Base-by-base conservation (phyloP, 2,113 vertebrate genomes). In the Bubo bubo region DNA sequence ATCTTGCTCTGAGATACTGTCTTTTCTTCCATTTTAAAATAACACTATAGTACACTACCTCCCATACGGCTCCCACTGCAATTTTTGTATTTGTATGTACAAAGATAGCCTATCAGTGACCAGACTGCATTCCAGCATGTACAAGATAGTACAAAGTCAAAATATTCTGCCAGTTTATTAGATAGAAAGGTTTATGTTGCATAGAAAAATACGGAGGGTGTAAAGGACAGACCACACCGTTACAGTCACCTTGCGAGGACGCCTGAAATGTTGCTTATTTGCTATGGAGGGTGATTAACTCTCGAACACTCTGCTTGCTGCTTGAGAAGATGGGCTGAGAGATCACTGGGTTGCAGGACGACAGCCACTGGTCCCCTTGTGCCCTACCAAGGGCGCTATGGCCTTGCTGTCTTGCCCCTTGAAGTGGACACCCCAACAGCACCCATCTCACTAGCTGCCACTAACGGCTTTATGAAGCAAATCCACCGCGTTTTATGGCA, bases 21-120 rank as follows among this genome's bases (percentile, higher is more conserved):
- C 21, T 63, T 71, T 85, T 75, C 26, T 49, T 68, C 37, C 28
- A 66, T 30, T 24, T 73, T 76, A 50, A 87, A 80, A 80, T 79
- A 39, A 76, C 49, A 26, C 26, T 30, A 3, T 2, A 39, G 3
- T 10, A 17, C 13, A 15, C 10, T 45, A 18, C 35, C 12, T 85
- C 34, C n/a, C 43, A 19, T 58, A 17, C 12, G 2, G 8, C 18
- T 76, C 41, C 21, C 68, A 6, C 32, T 56, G 37, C 59, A 70
- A n/a, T 27, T 41, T 35, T 62, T 63, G 2, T 71, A 6, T 9
- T 14, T 28, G 14, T 4, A 5, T 22, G 34, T 18, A 28, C 4
- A 10, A 0, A 0, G 59, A 43, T 9, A 79, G 23, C 1, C 0
- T 47, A 30, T 32, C 34, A 13, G 53, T n/a, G 53, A 55, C 5